Base-by-base conservation (phyloP, 2,888 invertebrate species). In the Oasisia sp. region DNA sequence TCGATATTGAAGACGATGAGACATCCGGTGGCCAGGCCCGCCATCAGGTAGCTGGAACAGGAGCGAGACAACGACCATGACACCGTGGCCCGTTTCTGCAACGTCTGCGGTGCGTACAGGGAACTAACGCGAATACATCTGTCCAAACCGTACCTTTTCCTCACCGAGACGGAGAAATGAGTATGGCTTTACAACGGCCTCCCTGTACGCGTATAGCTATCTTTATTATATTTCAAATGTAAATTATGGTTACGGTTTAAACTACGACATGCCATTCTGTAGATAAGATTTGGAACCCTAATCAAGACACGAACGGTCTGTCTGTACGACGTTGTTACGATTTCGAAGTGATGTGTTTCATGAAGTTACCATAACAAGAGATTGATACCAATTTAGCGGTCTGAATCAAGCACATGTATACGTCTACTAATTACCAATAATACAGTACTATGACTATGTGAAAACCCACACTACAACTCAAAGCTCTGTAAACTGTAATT, bases 1-100 rank as follows among this genome's bases (percentile, higher is more conserved):
- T 99, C 99, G 96, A 99, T 99, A 97, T 99, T 99, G 97, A 99
- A 99, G 95, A 99, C 99, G 93, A 99, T 98, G 94, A 99, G 98
- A 92, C 99, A 99, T 92, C 99, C 99, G 94, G 99, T 98, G 93
- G 99, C 98, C 93, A 99, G 97, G 92, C 99, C 99, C 95, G 99
- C 99, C 95, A 99, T 97, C 94, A 99, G 97, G 97, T 99, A 99
- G 96, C 99, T 99, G 97, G n/a, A 97, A 97, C 89, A 93, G 89
- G 11, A 50, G 38, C 56, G 32, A 89, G 89, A 32, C 38, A 38
- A 38, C 38, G 38, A 93, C 32, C 50, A 89, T 50, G 12, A 92
- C 27, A 91, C 0, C 7, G 58, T 74, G n/a, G 19, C 14, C n/a
- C 3, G 74, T 27, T 74, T 74, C 74, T 74, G 74, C 27, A 5